Evolutionary conservation across 2,113 vertebrate genomes (phyloP).

Genomic region (Vidua macroura): DNA sequence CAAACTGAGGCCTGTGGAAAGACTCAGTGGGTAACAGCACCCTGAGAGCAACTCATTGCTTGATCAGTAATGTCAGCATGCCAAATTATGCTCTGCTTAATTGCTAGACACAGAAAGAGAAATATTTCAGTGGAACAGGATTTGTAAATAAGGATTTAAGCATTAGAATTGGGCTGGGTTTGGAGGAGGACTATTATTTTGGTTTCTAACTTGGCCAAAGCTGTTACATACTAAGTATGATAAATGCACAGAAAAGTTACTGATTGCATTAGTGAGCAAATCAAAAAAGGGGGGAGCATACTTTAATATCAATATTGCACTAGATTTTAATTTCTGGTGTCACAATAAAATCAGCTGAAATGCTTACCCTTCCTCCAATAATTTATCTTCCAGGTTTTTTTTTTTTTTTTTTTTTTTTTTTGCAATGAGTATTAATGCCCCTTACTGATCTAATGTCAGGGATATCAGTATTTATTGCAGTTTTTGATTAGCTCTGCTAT

Average conservation of each 20-base stretch:
- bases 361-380: neutral
- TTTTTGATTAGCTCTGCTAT: conserved; percentile 14
- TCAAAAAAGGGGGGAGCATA: neutral
- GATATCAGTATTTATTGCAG: conserved; percentile 28
- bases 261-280: conserved; percentile 1
- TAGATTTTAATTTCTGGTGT: conserved; percentile 41
- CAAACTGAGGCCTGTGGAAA: neutral
- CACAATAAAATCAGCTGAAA: conserved; percentile 46
- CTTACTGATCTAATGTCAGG: conserved; percentile 13
- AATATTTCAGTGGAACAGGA: neutral
- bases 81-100: neutral
- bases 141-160: neutral
- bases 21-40: neutral
- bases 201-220: neutral
- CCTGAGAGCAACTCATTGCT: neutral
- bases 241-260: neutral
- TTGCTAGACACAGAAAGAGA: neutral
- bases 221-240: neutral
- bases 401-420: neutral
- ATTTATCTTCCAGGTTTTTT: neutral
- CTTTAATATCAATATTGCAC: neutral
- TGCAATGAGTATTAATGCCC: conserved; percentile 29
- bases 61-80: neutral
- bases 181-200: neutral
- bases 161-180: neutral